Conservation (phyloP, 2,113 vertebrate species). For the Sphaerodactylus townsendi region DNA sequence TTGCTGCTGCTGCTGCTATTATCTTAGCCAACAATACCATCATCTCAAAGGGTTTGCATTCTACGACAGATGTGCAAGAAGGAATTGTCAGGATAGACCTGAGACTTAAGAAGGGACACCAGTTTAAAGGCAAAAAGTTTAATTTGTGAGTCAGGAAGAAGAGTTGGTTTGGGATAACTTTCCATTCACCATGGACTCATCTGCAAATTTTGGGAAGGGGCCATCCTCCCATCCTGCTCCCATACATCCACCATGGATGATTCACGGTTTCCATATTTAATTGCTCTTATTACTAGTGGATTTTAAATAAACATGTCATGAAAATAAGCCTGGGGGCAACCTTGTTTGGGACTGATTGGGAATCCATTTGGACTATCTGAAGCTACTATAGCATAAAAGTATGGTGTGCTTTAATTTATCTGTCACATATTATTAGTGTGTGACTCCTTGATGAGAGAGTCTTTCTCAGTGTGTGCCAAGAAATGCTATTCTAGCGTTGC, state of each 20-base stretch:
- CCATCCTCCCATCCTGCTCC: neutral
- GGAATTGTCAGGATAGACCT: neutral
- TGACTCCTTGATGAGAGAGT: conserved; percentile 63
- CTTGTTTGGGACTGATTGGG: neutral
- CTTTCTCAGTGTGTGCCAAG: conserved; percentile 63
- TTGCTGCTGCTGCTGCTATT: too few species aligned
- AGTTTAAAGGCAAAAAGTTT: too few species aligned
- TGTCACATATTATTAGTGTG: conserved; percentile 68
- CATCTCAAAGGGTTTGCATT: neutral
- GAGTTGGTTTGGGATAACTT: neutral
- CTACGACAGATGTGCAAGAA: neutral
- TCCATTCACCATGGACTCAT: too few species aligned
- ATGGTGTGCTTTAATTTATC: conserved; percentile 71
- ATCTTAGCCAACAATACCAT: neutral
- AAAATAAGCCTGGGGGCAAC: neutral
- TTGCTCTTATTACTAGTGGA: neutral
- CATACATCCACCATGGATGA: neutral
- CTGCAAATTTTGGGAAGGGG: neutral
- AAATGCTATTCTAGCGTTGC: conserved; percentile 65
- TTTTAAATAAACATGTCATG: conserved; percentile 3
- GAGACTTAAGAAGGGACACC: neutral
- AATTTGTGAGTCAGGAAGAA: neutral
- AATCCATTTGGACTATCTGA: neutral
- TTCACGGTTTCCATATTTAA: neutral
- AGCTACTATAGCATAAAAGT: conserved; percentile 12